Conservation (phyloP, 2,797 vertebrate genomes). For the Scomberomorus guttatus region DNA sequence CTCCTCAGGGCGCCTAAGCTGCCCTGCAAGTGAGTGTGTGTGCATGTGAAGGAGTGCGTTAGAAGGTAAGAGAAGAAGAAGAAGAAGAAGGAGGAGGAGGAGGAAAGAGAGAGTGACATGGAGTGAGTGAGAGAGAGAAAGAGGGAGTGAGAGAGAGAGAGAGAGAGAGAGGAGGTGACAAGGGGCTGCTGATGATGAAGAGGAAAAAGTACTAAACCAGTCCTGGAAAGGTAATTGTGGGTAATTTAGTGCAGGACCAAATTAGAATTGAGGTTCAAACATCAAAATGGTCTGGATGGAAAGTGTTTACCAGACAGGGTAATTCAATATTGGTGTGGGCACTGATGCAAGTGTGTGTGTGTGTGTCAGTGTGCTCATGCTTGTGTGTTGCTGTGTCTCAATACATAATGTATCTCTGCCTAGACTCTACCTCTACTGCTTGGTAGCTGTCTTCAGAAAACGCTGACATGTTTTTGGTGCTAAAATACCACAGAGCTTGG, state of each 20-base stretch:
- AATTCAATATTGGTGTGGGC: constrained; percentile 49
- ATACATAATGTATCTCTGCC: constrained; percentile 11
- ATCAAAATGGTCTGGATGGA: constrained; percentile 46
- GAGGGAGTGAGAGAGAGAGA: constrained; percentile 15
- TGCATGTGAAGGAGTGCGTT: constrained; percentile 5
- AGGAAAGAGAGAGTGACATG: constrained; percentile 33
- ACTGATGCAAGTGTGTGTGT: constrained; percentile 25
- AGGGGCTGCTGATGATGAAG: constrained; percentile 36
- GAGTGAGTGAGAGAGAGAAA: not conserved
- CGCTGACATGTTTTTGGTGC: not conserved
- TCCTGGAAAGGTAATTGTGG: constrained; percentile 63
- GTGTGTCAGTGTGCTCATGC: not conserved
- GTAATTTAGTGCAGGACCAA: constrained; percentile 62
- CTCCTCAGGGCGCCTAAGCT: constrained; percentile 73
- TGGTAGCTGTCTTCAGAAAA: constrained; percentile 24
- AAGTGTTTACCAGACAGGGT: constrained; percentile 60
- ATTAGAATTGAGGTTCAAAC: constrained; percentile 65
- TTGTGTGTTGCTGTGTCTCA: constrained; percentile 24
- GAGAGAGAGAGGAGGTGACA: constrained; percentile 45
- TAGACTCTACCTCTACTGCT: not conserved
- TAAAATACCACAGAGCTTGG: not conserved
- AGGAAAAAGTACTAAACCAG: constrained; percentile 30
- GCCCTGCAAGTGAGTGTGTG: constrained; percentile 35
- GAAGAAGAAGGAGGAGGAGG: constrained; percentile 20
- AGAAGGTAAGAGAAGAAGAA: constrained; percentile 2